phyloP scores from a whole-genome alignment of 2,888 invertebrate species.

The Petrolisthes cinctipes region DNA sequence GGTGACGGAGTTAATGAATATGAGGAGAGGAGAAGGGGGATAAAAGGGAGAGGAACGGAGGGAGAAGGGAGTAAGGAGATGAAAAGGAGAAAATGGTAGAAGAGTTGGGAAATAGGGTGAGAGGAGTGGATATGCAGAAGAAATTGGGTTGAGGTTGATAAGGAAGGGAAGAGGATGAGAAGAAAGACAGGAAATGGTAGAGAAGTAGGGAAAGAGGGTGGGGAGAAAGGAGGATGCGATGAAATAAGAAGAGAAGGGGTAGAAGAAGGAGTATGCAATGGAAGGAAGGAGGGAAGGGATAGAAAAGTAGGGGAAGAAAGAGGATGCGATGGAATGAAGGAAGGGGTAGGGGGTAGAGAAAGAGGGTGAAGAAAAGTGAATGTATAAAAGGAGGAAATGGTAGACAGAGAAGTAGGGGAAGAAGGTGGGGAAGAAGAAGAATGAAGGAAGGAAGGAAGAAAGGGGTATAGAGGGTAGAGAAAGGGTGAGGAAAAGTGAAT shows the following conservation, averaged over 20 bases:
- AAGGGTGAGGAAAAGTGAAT: too few relatives aligned
- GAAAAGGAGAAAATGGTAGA: too few relatives aligned
- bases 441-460: background rate
- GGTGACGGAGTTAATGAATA: background rate
- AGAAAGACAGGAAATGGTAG: too few relatives aligned
- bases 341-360: background rate
- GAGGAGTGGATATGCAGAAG: background rate
- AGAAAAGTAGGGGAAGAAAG: background rate
- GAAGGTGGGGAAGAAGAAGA: background rate
- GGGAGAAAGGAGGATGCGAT: background rate
- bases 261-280: background rate
- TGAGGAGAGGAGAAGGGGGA: background rate
- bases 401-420: background rate
- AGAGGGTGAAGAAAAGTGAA: slow-evolving; percentile 1
- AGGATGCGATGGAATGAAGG: background rate
- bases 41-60: background rate
- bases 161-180: background rate
- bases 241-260: background rate
- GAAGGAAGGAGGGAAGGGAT: background rate
- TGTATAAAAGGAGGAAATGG: too few relatives aligned
- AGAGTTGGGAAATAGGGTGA: too few relatives aligned
- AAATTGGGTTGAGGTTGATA: background rate
- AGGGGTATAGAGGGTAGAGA: background rate
- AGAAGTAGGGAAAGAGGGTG: background rate
- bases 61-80: background rate